A percentile compares a stretch with the other conserved stretches of the same genome.
phyloP scores from a whole-genome alignment of 2,888 invertebrate species.

The Graphium colonna region DNA sequence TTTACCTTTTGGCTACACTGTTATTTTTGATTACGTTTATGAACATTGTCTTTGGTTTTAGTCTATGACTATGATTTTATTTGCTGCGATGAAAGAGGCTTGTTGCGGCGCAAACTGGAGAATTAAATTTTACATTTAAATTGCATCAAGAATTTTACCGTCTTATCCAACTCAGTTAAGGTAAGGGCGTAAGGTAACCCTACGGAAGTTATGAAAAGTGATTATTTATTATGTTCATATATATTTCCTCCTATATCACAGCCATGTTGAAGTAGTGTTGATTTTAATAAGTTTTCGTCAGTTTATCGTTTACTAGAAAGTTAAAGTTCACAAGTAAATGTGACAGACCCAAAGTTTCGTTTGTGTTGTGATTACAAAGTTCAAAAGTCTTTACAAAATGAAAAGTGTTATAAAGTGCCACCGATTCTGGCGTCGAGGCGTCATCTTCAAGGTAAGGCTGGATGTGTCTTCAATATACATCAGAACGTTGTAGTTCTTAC shows the following conservation, averaged over 20 bases:
- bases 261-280: conserved; percentile 80
- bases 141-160: conserved; percentile 71
- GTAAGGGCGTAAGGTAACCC: conserved; percentile 79
- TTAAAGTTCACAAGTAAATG: conserved; percentile 75
- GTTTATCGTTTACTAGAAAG: conserved; percentile 66
- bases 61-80: conserved; percentile 47
- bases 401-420: conserved; percentile 79
- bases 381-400: conserved; percentile 72
- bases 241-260: conserved; percentile 77
- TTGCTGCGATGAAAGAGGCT: conserved; percentile 59
- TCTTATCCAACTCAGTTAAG: conserved; percentile 74
- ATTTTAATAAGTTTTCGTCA: conserved; percentile 75
- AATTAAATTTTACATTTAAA: conserved; percentile 55
- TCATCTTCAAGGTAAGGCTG: conserved; percentile 78
- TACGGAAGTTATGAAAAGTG: conserved; percentile 73
- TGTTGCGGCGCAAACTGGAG: conserved; percentile 66
- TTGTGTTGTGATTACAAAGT: conserved; percentile 77
- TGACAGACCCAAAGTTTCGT: conserved; percentile 77
- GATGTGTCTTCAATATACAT: conserved; percentile 77
- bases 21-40: too few species aligned
- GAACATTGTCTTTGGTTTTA: conserved; percentile 21
- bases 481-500: conserved; percentile 64
- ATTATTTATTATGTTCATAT: conserved; percentile 76
- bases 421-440: conserved; percentile 76
- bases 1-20: too few species aligned